These are phyloP conservation scores for Pseudorhiza aurosa DNA, from an alignment of 30 jellyfish, hydroid and myxozoan genomes.

Conservation along the genomic window DNA sequence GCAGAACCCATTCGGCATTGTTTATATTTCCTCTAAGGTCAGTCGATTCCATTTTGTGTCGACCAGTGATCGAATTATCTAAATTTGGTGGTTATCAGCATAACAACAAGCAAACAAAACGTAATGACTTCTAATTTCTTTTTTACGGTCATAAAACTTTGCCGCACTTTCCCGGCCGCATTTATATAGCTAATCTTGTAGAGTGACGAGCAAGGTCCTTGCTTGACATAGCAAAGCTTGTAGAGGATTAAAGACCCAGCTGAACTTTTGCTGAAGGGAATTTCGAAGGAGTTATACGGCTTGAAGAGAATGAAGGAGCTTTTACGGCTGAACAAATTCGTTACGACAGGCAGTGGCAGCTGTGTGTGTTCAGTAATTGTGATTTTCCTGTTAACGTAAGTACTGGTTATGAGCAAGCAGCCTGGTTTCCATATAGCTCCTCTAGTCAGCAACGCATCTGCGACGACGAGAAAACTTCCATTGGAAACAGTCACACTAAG, in stretches of 20 bases:
- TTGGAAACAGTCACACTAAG: too few relatives aligned
- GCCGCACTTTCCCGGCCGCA: slow-evolving; percentile 43
- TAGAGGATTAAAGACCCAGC: not conserved
- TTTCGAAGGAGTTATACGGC: too few relatives aligned
- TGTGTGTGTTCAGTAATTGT: not conserved
- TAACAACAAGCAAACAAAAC: slow-evolving; percentile 33
- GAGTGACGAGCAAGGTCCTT: not conserved
- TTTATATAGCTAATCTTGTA: not conserved
- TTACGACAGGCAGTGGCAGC: not conserved
- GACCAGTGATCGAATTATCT: slow-evolving; percentile 22
- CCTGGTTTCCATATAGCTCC: too few relatives aligned
- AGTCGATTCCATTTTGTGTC: not conserved
- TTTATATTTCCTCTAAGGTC: slow-evolving; percentile 36
- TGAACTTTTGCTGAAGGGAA: not conserved
- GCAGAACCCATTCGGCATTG: slow-evolving; percentile 23
- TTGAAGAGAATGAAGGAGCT: not conserved
- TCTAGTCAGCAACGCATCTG: too few relatives aligned
- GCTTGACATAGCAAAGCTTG: not conserved
- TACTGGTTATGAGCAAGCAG: not conserved
- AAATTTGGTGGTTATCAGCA: slow-evolving; percentile 36
- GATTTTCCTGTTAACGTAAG: not conserved
- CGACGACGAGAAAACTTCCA: too few relatives aligned
- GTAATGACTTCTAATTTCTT: not conserved
- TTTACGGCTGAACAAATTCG: not conserved
- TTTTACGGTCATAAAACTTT: slow-evolving; percentile 27